phyloP scores from a whole-genome alignment of 2,797 vertebrate genomes.

The Sebastes steindachneri region DNA sequence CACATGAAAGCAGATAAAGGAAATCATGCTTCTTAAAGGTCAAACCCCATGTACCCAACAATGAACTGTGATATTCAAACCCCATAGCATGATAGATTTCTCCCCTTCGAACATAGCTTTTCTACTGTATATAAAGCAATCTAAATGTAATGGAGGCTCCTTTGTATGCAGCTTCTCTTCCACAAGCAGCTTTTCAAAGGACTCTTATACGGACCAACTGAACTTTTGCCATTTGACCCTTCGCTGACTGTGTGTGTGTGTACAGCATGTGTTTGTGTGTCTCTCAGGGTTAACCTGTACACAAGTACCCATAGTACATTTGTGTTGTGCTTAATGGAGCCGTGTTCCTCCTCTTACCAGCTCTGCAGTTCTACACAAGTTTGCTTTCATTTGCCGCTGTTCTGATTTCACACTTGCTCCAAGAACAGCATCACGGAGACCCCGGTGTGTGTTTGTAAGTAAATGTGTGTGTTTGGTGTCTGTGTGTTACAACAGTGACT shows the following conservation, averaged over 20 bases:
- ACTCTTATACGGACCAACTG: slow-evolving; percentile 13
- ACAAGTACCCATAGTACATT: slow-evolving; percentile 15
- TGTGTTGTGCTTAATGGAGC: slow-evolving; percentile 36
- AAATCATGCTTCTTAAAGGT: slow-evolving; percentile 30
- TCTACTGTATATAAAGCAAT: slow-evolving; percentile 33
- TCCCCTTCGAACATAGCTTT: slow-evolving; percentile 17
- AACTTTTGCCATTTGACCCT: slow-evolving; percentile 48
- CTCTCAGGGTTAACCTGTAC: slow-evolving; percentile 43
- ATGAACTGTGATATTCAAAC: slow-evolving; percentile 29
- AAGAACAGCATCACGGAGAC: slow-evolving; percentile 13
- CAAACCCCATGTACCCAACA: slow-evolving; percentile 20
- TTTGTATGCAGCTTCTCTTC: slow-evolving; percentile 21
- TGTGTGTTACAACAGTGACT: background rate
- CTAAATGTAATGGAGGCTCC: slow-evolving; percentile 28
- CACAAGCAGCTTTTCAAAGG: slow-evolving; percentile 27
- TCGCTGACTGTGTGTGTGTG: slow-evolving; percentile 33
- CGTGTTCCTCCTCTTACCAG: slow-evolving; percentile 31
- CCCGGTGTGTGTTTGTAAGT: background rate
- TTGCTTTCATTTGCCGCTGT: slow-evolving; percentile 52
- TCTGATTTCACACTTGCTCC: slow-evolving; percentile 40
- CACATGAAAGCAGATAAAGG: slow-evolving; percentile 25
- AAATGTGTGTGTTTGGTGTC: background rate
- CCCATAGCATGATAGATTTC: slow-evolving; percentile 12
- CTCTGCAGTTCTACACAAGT: slow-evolving; percentile 40
- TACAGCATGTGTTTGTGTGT: slow-evolving; percentile 10